Base-by-base conservation (phyloP, 2,113 vertebrate genomes). In the Xiphorhynchus elegans region DNA sequence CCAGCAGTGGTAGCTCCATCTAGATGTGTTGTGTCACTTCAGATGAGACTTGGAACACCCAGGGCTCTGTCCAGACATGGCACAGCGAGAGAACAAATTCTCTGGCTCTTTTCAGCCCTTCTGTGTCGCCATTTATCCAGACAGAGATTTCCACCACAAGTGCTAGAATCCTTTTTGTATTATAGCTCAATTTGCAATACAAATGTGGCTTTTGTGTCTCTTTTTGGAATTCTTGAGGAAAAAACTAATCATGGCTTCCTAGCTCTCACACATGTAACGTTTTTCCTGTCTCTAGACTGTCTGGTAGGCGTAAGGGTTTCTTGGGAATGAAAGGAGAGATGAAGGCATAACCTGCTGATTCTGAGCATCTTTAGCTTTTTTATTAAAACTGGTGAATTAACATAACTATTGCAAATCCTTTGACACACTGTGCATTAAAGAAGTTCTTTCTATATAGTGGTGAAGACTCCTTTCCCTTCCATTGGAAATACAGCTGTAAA, bases 391-490 rank as follows among this genome's bases (percentile, higher is more conserved):
- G 11, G 3, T 59, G 10, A 78, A 44, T 73, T 81, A 66, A 37
- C 12, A 13, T 66, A 44, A 7, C 2, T 87, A 12, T 31, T 55
- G 13, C 35, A 87, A 94, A 81, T 70, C 23, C 29, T 89, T 55
- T 67, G 23, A 17, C 17, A n/a, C 37, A 42, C 2, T 33, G 2
- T 15, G 26, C 4, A 49, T 4, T 26, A 6, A 39, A 89, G 17
- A 55, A 50, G 13, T 59, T 75, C 2, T 33, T 46, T 46, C 50
- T 24, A 47, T 66, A 6, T 24, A 40, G 33, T 35, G 19, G 1
- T 39, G 11, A 28, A 35, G 19, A 26, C 1, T 60, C 2, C 3
- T 4, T 46, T 19, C 4, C 2, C 3, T 1, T 3, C 3, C 3
- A 5, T 16, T 21, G 40, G 17, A 62, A 31, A 8, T 37, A 13